Evolutionary conservation across 2,113 vertebrate species (phyloP).

Genomic region (Tangachromis dhanisi): DNA sequence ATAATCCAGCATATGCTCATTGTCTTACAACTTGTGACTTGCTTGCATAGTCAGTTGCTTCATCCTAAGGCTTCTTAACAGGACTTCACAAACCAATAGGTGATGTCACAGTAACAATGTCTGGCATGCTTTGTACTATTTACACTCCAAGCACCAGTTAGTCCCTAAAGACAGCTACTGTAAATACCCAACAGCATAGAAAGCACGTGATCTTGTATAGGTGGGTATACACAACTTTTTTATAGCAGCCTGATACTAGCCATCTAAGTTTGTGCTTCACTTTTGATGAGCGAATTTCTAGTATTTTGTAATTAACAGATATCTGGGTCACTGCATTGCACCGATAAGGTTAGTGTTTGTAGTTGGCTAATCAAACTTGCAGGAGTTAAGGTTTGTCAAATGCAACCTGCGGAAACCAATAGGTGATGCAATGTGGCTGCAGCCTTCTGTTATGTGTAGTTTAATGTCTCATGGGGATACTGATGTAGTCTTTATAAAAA

Average conservation of each 20-base stretch:
- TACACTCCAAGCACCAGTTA: not conserved
- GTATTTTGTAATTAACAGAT: not conserved
- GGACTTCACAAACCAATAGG: not conserved
- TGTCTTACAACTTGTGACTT: not conserved
- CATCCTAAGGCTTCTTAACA: not conserved
- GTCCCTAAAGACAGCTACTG: not conserved
- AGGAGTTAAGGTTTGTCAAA: not conserved
- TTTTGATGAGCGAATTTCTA: not conserved
- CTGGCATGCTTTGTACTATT: not conserved
- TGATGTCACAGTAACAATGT: not conserved
- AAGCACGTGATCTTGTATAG: not conserved
- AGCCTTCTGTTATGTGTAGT: not conserved
- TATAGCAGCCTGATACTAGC: not conserved
- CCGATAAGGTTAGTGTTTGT: not conserved
- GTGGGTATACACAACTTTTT: not conserved
- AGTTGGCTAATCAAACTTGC: not conserved
- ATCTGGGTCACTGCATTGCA: not conserved
- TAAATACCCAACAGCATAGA: not conserved
- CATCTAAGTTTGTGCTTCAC: not conserved
- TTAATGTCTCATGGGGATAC: not conserved
- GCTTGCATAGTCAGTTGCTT: not conserved
- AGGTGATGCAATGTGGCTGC: not conserved
- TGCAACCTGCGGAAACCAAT: not conserved
- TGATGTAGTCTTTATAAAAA: not conserved
- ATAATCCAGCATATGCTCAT: not conserved